Percentiles rank a stretch among this genome's conserved stretches.
phyloP scores from a whole-genome alignment of 1,140 invertebrate species.

The Whitmania pigra region DNA sequence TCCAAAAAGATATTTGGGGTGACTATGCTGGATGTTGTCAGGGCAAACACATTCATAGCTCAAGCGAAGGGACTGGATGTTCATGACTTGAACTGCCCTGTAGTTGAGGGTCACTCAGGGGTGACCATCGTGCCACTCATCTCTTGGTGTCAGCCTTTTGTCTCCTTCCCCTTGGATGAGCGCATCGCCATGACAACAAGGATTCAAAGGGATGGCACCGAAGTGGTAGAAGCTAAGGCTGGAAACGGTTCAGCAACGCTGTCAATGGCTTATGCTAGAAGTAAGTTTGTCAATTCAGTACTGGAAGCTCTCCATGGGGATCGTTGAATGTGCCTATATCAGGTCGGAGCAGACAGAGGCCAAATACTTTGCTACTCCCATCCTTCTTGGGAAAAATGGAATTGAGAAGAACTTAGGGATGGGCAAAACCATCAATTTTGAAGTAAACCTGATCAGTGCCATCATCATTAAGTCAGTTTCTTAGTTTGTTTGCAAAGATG shows the following conservation, averaged over 20 bases:
- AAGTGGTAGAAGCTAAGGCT: constrained; percentile 97
- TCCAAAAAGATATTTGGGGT: constrained; percentile 84
- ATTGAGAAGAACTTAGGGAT: constrained; percentile 84
- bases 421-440: constrained; percentile 72
- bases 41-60: constrained; percentile 83
- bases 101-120: constrained; percentile 96
- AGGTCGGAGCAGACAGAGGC: constrained; percentile 66
- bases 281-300: constrained; percentile 70
- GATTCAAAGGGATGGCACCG: constrained; percentile 60
- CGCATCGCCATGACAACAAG: constrained; percentile 31
- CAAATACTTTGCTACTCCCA: constrained; percentile 83
- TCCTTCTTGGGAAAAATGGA: constrained; percentile 80
- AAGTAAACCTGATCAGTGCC: constrained; percentile 70
- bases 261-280: constrained; percentile 97
- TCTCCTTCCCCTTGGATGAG: constrained; percentile 52
- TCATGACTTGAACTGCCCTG: constrained; percentile 67
- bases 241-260: constrained; percentile 93
- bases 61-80: constrained; percentile 46
- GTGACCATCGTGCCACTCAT: constrained; percentile 92
- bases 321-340: constrained; percentile 87
- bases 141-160: constrained; percentile 69
- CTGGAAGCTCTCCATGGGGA: constrained; percentile 68
- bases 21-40: constrained; percentile 87
- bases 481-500: too few relatives aligned
- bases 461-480: too few relatives aligned